Evolutionary conservation across 1,140 invertebrate species (phyloP).

Genomic region (Goniozus legneri): DNA sequence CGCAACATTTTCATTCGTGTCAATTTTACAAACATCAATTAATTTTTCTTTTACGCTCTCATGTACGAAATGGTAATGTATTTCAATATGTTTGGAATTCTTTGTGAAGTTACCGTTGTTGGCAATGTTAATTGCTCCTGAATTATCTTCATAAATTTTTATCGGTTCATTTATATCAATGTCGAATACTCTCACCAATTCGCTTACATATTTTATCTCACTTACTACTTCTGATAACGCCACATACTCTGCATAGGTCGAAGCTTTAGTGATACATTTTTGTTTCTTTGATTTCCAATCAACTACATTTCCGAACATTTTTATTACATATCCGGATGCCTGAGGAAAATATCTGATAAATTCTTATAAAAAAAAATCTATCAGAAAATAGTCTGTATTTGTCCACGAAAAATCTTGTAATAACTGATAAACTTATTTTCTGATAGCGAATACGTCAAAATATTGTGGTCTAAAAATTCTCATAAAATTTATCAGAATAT

Average conservation of each 20-base stretch:
- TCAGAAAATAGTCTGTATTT: too few relatives aligned
- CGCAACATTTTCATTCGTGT: conserved; percentile 7
- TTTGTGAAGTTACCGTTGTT: conserved; percentile 22
- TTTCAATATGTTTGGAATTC: conserved; percentile 8
- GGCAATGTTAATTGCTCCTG: conserved; percentile 17
- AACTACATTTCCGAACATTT: conserved; percentile 22
- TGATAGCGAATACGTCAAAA: too few relatives aligned
- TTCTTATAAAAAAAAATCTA: too few relatives aligned
- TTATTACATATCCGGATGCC: conserved; percentile 37
- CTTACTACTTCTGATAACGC: conserved; percentile 18
- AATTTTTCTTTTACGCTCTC: background rate
- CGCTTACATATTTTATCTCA: conserved; percentile 15
- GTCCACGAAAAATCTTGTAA: too few relatives aligned
- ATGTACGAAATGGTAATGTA: conserved; percentile 8
- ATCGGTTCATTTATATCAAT: conserved; percentile 13
- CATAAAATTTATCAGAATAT: too few relatives aligned
- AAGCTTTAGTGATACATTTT: conserved; percentile 16
- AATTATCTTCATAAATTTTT: conserved; percentile 23
- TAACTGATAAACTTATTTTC: too few relatives aligned
- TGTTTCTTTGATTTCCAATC: conserved; percentile 23
- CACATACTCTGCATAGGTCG: conserved; percentile 23
- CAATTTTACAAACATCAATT: background rate
- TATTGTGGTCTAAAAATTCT: too few relatives aligned
- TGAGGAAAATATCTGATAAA: too few relatives aligned
- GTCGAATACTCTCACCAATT: conserved; percentile 12